These are phyloP conservation scores for Dione vanillae DNA, from an alignment of 2,888 invertebrate species.

Conservation along the genomic window DNA sequence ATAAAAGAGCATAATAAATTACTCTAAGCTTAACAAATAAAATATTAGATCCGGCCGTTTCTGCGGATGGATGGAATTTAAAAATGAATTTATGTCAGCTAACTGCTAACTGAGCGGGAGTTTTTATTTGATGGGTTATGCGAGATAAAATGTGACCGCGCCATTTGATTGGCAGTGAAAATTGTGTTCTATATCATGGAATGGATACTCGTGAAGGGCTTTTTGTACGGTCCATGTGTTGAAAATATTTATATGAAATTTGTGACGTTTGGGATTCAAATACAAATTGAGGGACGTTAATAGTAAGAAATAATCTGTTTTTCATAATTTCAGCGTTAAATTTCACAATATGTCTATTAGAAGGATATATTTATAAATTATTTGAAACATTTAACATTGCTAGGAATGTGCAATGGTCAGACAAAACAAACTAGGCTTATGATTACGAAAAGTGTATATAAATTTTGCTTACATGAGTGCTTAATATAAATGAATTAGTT, in stretches of 20 bases:
- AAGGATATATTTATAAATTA: too few species aligned
- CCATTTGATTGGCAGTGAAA: slow-evolving; percentile 4
- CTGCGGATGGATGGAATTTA: slow-evolving; percentile 34
- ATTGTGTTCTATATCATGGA: background rate
- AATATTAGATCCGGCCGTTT: slow-evolving; percentile 43
- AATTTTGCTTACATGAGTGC: too few species aligned
- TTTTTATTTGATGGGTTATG: slow-evolving; percentile 37
- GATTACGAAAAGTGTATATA: too few species aligned
- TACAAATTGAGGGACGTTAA: too few species aligned
- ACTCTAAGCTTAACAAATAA: slow-evolving; percentile 28
- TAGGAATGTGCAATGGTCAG: too few species aligned
- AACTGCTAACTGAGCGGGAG: slow-evolving; percentile 21
- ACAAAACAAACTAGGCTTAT: too few species aligned
- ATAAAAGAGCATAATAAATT: slow-evolving; percentile 32
- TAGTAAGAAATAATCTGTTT: too few species aligned
- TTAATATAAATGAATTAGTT: too few species aligned
- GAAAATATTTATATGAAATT: too few species aligned
- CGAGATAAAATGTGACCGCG: slow-evolving; percentile 19
- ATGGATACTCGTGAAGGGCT: background rate
- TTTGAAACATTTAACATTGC: too few species aligned
- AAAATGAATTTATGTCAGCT: slow-evolving; percentile 39
- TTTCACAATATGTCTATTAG: too few species aligned
- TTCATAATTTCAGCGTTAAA: too few species aligned
- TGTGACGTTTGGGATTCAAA: background rate
- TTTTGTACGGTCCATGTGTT: background rate